phyloP scores from a whole-genome alignment of 2,113 vertebrate species.

The Prionailurus viverrinus region DNA sequence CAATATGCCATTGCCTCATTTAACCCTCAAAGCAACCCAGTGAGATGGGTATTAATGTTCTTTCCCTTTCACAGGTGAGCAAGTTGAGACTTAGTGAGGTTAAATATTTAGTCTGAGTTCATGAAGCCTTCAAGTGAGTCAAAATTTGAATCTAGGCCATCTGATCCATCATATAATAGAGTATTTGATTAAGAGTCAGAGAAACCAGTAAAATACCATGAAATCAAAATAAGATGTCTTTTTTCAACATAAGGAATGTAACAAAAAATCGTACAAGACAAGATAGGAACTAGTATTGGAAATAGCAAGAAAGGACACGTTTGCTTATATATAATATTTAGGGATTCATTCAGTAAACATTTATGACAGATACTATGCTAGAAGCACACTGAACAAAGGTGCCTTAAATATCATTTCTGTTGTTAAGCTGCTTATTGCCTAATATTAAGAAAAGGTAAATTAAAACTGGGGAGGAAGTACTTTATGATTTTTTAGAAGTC shows the following conservation, averaged over 20 bases:
- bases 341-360: background rate
- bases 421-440: background rate
- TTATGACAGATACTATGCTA: background rate
- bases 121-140: background rate
- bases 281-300: background rate
- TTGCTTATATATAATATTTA: background rate
- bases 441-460: background rate
- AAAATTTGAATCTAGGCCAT: background rate
- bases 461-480: background rate
- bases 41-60: background rate
- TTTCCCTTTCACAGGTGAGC: background rate
- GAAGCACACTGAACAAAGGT: background rate
- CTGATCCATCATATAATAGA: background rate
- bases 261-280: background rate
- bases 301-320: background rate
- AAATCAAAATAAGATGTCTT: background rate
- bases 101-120: background rate
- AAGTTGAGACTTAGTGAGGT: background rate
- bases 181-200: background rate
- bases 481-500: background rate
- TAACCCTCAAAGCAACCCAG: background rate
- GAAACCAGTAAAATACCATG: background rate
- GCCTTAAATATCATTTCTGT: background rate
- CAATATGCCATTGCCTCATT: background rate
- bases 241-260: background rate